These are phyloP conservation scores for Proisotoma minuta DNA, from an alignment of 2,888 invertebrate species.

Conservation along the genomic window DNA sequence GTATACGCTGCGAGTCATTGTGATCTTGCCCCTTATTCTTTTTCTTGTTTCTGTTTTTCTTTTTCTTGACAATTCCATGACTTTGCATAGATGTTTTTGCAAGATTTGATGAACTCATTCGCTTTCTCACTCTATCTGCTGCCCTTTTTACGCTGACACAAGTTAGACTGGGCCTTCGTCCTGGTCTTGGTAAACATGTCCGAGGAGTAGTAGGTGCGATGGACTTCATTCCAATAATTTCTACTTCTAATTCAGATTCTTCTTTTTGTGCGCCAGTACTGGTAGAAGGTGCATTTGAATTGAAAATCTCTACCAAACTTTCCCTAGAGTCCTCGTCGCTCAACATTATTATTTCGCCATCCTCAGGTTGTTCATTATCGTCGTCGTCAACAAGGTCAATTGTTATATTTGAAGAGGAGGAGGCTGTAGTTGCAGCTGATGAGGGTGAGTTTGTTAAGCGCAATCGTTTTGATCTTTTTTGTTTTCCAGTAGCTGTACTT, in stretches of 20 bases:
- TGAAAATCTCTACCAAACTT: no score
- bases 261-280: no score
- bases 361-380: neutral
- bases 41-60: neutral
- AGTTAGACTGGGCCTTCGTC: neutral
- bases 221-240: no score
- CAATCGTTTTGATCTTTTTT: no score
- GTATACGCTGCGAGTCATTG: neutral
- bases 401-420: neutral
- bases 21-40: neutral
- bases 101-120: neutral
- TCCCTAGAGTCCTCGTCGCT: neutral
- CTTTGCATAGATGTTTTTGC: neutral
- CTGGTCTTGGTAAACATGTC: no score
- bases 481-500: no score
- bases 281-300: no score
- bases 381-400: constrained; percentile 12
- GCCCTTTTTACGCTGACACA: neutral
- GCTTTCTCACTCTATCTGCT: neutral
- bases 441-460: neutral
- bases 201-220: no score
- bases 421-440: neutral
- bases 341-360: neutral
- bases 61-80: neutral
- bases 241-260: no score